Conservation (phyloP, 1,140 invertebrate genomes). For the Drosophila burlai region DNA sequence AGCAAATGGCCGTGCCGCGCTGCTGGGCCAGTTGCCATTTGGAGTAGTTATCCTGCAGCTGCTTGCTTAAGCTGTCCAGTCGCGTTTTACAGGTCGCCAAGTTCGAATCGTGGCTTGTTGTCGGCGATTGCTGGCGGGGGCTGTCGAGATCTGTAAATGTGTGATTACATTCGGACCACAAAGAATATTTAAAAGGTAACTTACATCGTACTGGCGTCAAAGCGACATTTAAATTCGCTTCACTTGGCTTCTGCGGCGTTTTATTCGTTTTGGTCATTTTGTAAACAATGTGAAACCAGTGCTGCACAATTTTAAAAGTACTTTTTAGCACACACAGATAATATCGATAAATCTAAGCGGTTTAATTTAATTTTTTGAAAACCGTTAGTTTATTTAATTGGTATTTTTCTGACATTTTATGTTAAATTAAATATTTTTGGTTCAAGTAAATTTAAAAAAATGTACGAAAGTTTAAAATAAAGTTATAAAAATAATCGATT, state of each 20-base stretch:
- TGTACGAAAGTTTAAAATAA: no score
- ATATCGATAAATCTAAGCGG: no score
- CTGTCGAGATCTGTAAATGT: slow-evolving; percentile 50
- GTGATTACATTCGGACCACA: not conserved
- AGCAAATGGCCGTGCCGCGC: slow-evolving; percentile 67
- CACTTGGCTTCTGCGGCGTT: slow-evolving; percentile 35
- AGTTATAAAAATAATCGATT: no score
- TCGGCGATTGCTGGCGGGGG: slow-evolving; percentile 31
- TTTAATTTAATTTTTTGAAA: no score
- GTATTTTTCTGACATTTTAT: no score
- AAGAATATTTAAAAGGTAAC: not conserved
- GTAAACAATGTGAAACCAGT: slow-evolving; percentile 19
- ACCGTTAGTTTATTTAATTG: no score
- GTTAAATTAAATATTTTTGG: no score
- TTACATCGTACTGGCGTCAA: slow-evolving; percentile 80
- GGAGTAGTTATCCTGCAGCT: slow-evolving; percentile 61
- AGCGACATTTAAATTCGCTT: slow-evolving; percentile 25
- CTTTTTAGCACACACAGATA: not conserved
- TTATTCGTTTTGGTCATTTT: slow-evolving; percentile 48
- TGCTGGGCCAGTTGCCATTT: slow-evolving; percentile 80
- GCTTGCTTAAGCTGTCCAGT: slow-evolving; percentile 49
- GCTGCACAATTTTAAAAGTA: not conserved
- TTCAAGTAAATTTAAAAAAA: no score
- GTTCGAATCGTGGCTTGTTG: slow-evolving; percentile 44
- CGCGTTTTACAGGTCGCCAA: slow-evolving; percentile 55